Percentiles rank a stretch among this genome's conserved stretches.
Conservation (phyloP, 2,888 invertebrate species). For the Lordiphosa andalusiaca region DNA sequence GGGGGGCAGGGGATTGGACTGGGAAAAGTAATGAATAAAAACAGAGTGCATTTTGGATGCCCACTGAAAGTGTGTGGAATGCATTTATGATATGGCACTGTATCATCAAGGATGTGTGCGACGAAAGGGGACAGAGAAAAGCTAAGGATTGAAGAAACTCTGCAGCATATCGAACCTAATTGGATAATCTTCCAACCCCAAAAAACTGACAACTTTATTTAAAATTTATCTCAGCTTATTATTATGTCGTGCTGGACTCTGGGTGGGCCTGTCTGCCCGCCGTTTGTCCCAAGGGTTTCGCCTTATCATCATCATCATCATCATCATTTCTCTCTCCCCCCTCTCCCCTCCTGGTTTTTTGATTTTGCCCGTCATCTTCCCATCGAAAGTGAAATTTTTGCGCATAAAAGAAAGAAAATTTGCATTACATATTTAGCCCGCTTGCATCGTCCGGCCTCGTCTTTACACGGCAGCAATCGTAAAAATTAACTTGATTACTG, state of each 20-base stretch:
- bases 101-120: too few relatives aligned
- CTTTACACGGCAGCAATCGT: slow-evolving; percentile 58
- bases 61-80: slow-evolving; percentile 37
- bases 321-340: slow-evolving; percentile 14
- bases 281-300: slow-evolving; percentile 47
- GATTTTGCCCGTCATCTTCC: slow-evolving; percentile 28
- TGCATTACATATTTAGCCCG: slow-evolving; percentile 58
- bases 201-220: slow-evolving; percentile 67
- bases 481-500: slow-evolving; percentile 72
- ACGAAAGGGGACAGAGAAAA: too few relatives aligned
- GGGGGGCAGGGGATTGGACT: slow-evolving; percentile 7
- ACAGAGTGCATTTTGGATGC: slow-evolving; percentile 8
- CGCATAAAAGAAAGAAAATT: slow-evolving; percentile 52
- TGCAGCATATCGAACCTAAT: too few relatives aligned
- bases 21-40: not conserved
- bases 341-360: not conserved
- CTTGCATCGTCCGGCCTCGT: slow-evolving; percentile 24
- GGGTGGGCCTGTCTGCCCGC: slow-evolving; percentile 30
- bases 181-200: not conserved
- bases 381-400: slow-evolving; percentile 63
- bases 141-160: too few relatives aligned
- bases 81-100: too few relatives aligned
- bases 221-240: slow-evolving; percentile 39
- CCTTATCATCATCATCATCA: slow-evolving; percentile 7
- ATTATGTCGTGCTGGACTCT: slow-evolving; percentile 12